These are phyloP conservation scores for Eunapius fragilis DNA, from an alignment of 37 sponge, comb jelly and placozoan species.

Conservation along the genomic window DNA sequence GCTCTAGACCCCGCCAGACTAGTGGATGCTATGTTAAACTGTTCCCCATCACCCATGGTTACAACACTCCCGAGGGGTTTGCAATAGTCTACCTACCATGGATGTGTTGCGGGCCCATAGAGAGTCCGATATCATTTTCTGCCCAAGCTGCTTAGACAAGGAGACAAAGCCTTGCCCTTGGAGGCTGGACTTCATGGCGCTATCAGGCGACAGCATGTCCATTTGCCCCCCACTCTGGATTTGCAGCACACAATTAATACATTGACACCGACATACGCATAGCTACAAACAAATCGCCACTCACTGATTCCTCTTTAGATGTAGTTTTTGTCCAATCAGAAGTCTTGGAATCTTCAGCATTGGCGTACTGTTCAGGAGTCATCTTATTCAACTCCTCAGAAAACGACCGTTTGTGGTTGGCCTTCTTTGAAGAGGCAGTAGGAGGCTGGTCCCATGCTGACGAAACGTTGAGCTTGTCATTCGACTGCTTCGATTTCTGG, in stretches of 20 bases:
- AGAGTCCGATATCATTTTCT: slow-evolving; percentile 28
- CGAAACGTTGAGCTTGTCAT: slow-evolving; percentile 28
- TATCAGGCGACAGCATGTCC: slow-evolving; percentile 24
- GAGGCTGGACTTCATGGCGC: slow-evolving; percentile 14
- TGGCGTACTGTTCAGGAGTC: background rate
- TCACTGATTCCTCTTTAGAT: no score
- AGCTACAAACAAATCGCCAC: no score
- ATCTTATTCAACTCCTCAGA: slow-evolving; percentile 3
- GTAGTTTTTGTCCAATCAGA: background rate
- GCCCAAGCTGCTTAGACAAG: slow-evolving; percentile 36
- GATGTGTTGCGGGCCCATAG: slow-evolving; percentile 46
- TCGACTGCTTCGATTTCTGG: background rate
- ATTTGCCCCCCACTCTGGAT: background rate
- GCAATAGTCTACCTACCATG: slow-evolving; percentile 31
- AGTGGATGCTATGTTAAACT: slow-evolving; percentile 42
- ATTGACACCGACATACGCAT: no score
- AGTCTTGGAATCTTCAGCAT: background rate
- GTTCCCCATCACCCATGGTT: no score
- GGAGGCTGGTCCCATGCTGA: slow-evolving; percentile 40
- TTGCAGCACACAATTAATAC: no score
- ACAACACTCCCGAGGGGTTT: no score
- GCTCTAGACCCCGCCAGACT: slow-evolving; percentile 18
- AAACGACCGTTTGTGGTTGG: background rate
- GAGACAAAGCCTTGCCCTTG: slow-evolving; percentile 24
- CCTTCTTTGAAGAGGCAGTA: background rate